Conservation (phyloP, 2,797 vertebrate species). For the Cuniculus paca region DNA sequence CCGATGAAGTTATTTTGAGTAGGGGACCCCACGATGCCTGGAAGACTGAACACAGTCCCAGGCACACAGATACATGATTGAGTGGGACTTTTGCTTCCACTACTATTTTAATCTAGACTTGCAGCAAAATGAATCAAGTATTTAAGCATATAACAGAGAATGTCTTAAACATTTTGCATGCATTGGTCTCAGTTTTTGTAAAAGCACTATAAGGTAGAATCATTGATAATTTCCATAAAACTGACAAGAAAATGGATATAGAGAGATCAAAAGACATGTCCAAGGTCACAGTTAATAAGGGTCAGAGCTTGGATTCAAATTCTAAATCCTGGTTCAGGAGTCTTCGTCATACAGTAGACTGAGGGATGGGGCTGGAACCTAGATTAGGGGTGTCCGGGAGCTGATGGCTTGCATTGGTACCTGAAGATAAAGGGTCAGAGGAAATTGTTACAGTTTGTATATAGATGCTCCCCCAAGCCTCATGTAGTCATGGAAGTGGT, state of each 20-base stretch:
- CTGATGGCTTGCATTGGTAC: rapidly evolving
- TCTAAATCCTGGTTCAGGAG: background rate
- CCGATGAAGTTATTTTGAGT: background rate
- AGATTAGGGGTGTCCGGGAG: background rate
- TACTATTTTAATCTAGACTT: background rate
- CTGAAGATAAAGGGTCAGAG: background rate
- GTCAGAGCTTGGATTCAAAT: background rate
- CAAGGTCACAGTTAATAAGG: background rate
- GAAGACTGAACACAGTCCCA: background rate
- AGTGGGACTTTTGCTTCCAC: background rate
- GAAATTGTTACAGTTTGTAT: too few relatives aligned
- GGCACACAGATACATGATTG: background rate
- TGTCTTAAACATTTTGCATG: background rate
- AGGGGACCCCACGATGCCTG: background rate
- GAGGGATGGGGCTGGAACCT: background rate
- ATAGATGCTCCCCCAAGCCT: too few relatives aligned
- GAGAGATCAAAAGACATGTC: background rate
- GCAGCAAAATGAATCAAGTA: background rate
- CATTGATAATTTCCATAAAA: background rate
- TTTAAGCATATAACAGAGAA: background rate
- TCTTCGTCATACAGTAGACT: background rate
- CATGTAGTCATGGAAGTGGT: too few relatives aligned
- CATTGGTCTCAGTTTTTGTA: background rate
- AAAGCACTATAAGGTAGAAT: background rate
- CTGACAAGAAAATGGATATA: background rate